Evolutionary conservation across 2,888 invertebrate genomes (phyloP).

Genomic region (Phania funesta): DNA sequence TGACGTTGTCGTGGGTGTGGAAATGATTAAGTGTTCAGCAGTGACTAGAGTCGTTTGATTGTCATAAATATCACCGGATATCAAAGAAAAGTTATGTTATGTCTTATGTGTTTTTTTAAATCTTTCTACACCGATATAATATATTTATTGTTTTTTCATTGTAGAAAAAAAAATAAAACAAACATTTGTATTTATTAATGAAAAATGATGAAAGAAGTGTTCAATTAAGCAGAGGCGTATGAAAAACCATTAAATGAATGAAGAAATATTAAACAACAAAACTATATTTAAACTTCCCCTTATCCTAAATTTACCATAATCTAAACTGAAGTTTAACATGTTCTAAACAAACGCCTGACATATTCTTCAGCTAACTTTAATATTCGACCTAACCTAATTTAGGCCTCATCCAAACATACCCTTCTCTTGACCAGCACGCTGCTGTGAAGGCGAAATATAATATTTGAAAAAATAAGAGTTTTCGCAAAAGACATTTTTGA

Average conservation of each 20-base stretch:
- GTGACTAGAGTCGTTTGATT: conserved; percentile 69
- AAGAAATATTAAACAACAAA: background rate
- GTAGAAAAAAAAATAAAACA: conserved; percentile 14
- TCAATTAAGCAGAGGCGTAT: conserved; percentile 11
- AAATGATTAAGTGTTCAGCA: conserved; percentile 68
- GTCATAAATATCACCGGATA: conserved; percentile 69
- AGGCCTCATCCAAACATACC: no score
- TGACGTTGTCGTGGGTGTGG: conserved; percentile 59
- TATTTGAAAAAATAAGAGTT: no score
- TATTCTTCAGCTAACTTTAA: no score
- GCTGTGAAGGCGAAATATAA: no score
- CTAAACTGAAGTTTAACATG: no score
- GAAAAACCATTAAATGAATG: background rate
- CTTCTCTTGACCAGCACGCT: no score
- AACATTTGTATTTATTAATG: background rate
- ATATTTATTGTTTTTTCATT: background rate
- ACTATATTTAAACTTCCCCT: no score
- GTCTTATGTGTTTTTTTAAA: conserved; percentile 32
- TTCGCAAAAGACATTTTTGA: no score
- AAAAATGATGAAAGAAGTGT: background rate
- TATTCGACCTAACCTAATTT: no score
- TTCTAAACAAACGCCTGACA: no score
- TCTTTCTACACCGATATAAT: background rate
- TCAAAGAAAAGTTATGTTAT: conserved; percentile 61
- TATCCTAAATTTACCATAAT: no score